Evolutionary conservation across 1,140 invertebrate species (phyloP).

Genomic region (Megalopta genalis): DNA sequence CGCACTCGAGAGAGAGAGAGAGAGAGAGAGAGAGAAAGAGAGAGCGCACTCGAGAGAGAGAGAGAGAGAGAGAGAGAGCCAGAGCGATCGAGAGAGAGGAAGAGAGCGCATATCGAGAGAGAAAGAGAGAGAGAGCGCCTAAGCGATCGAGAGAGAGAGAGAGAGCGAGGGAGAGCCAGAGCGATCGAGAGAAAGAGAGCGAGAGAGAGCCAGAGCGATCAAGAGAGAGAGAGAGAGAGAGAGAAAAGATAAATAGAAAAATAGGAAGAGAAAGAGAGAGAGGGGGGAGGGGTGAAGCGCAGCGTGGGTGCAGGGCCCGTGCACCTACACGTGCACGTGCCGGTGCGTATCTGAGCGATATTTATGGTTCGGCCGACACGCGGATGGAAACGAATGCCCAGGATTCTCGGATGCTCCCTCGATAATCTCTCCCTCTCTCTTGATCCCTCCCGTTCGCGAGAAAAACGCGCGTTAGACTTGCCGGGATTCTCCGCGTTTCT

Average conservation of each 20-base stretch:
- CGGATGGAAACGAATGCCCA: slow-evolving; percentile 57
- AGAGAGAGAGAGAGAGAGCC: slow-evolving; percentile 6
- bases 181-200: neutral
- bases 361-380: slow-evolving; percentile 52
- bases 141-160: slow-evolving; percentile 7
- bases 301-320: slow-evolving; percentile 45
- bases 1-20: neutral
- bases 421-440: slow-evolving; percentile 49
- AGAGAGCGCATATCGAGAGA: no score
- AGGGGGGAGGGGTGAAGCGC: slow-evolving; percentile 4
- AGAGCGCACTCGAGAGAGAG: slow-evolving; percentile 17
- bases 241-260: no score
- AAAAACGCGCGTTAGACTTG: slow-evolving; percentile 10
- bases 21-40: slow-evolving; percentile 9
- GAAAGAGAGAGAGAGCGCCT: slow-evolving; percentile 12
- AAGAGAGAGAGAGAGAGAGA: no score
- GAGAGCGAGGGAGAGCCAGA: slow-evolving; percentile 15
- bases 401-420: slow-evolving; percentile 45
- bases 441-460: slow-evolving; percentile 4
- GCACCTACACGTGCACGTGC: slow-evolving; percentile 37
- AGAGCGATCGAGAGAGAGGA: no score
- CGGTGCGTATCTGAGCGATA: slow-evolving; percentile 48
- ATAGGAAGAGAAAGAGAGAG: neutral
- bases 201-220: slow-evolving; percentile 4
- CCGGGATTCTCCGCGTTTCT: slow-evolving; percentile 10